Base-by-base conservation (phyloP, 23 tunicate genomes). In the Pegea sp. region DNA sequence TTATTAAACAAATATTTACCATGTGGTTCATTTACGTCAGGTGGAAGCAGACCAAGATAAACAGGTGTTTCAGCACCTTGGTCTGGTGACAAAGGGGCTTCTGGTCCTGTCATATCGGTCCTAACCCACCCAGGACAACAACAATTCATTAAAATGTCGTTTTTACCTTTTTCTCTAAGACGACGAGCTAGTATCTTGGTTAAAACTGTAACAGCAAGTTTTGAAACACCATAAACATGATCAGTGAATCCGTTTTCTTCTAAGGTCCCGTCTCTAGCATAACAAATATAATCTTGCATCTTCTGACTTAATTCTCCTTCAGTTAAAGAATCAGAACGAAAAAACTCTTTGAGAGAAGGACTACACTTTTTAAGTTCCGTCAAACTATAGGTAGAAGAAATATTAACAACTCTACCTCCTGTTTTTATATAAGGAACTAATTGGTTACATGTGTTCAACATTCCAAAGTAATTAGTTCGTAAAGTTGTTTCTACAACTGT, bases 111-210 rank as follows among this genome's bases (percentile, higher is more conserved):
- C 96, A 84, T 84, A 32, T 75, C 77, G 3, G 88, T 84, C n/a
- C 70, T 43, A 16, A 67, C 86, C 77, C 76, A 84, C 5, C 96
- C 96, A 6, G 88, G 96, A 38, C 74, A 68, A 67, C 77, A 76
- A 27, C 67, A 64, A 48, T 84, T 84, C 31, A 81, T 4, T 42
- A 81, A 58, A 30, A 81, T 48, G 54, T 68, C 86, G 23, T 68
- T 69, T 31, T 69, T 75, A 4, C 79, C 93, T 48, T 60, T 64
- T 26, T 64, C 67, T 24, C 52, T 31, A 26, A 62, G 26, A 53
- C 28, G 24, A 42, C 73, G 29, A 0, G 78, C 78, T 58, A 55
- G 71, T 3, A 78, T 64, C 0, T 70, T 24, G 3, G 61, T 69
- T 61, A 76, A 38, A 26, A 62, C 69, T 5, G 63, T 68, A 22